A percentile compares a stretch with the other conserved stretches of the same genome.
Evolutionary conservation across 2,113 vertebrate genomes (phyloP).

Genomic region (Paracyprichromis sp.): DNA sequence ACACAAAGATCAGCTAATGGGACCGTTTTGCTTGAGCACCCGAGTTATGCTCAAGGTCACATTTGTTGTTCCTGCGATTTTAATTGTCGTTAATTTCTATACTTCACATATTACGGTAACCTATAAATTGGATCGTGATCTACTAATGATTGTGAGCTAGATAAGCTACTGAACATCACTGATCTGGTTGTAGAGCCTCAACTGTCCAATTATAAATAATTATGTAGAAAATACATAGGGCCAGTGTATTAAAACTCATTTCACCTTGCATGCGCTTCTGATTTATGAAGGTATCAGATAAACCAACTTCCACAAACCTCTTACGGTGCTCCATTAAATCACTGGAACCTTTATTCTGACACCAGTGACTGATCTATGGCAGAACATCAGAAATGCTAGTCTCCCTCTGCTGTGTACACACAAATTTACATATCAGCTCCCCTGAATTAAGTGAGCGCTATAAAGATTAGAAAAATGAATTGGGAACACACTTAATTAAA

Average conservation of each 20-base stretch:
- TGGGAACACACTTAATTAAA: background rate
- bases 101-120: background rate
- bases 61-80: background rate
- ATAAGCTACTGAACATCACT: background rate
- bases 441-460: background rate
- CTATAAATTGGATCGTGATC: background rate
- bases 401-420: background rate
- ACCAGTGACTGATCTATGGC: background rate
- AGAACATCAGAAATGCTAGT: background rate
- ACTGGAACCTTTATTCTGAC: background rate
- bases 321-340: background rate
- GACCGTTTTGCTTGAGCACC: background rate
- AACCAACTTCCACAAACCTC: background rate
- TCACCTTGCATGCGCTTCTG: background rate
- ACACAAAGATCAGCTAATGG: background rate
- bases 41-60: background rate
- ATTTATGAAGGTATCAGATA: background rate
- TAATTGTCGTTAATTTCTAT: background rate
- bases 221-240: background rate
- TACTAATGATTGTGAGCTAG: background rate
- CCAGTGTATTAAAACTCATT: background rate
- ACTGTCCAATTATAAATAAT: background rate
- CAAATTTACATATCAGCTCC: background rate
- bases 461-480: background rate
- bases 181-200: background rate